A percentile compares a stretch with the other conserved stretches of the same genome.
phyloP scores from a whole-genome alignment of 2,113 vertebrate species.

The Calidris pugnax region DNA sequence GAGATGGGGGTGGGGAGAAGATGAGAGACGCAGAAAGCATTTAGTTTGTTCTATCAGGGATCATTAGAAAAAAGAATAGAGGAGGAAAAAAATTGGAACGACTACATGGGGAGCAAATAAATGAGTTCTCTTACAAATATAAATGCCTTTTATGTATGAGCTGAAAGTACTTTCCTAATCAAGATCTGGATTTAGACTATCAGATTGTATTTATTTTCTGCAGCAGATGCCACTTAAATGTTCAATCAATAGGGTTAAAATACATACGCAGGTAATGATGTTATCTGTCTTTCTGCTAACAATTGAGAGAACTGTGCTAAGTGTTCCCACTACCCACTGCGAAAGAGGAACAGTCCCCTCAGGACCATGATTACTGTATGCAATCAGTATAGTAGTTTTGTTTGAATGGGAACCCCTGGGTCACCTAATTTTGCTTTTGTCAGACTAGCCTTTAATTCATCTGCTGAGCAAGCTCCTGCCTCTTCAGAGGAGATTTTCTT shows the following conservation, averaged over 20 bases:
- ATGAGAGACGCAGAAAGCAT: neutral
- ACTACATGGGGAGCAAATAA: neutral
- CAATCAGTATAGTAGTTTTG: neutral
- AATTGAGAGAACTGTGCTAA: neutral
- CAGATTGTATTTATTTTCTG: neutral
- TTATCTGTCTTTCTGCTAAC: neutral
- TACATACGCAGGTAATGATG: neutral
- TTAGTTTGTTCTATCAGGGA: neutral
- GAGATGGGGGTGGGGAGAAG: neutral
- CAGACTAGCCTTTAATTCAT: neutral
- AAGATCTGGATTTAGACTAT: neutral
- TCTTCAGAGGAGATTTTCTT: slow-evolving; percentile 46
- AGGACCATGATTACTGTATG: neutral
- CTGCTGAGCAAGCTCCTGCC: neutral
- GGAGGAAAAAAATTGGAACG: neutral
- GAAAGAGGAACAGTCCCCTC: neutral
- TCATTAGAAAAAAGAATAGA: neutral
- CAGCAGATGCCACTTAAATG: neutral
- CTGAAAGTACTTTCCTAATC: neutral
- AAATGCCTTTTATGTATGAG: neutral
- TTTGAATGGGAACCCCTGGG: slow-evolving; percentile 7
- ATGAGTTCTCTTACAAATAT: neutral
- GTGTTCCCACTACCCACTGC: neutral
- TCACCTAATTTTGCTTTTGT: slow-evolving; percentile 30
- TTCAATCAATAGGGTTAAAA: neutral